These are phyloP conservation scores for Arbacia lixula DNA, from an alignment of 53 echinoderm and acorn worm species.

Conservation along the genomic window DNA sequence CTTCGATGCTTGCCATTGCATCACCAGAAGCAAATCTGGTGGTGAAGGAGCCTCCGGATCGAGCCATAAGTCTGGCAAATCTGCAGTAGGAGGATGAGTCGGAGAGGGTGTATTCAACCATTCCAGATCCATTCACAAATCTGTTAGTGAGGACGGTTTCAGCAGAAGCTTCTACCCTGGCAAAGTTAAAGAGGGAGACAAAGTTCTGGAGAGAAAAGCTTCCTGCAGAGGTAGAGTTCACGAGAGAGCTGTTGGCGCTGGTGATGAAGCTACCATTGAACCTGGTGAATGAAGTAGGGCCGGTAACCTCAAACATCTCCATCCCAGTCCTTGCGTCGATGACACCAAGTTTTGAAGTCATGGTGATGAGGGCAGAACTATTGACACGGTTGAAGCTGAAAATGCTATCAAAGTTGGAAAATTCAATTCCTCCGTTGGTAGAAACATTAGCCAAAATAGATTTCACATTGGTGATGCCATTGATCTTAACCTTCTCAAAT, in stretches of 20 bases:
- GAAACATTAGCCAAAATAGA: slow-evolving; percentile 64
- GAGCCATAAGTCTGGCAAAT: slow-evolving; percentile 58
- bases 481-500: slow-evolving; percentile 54
- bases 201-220: slow-evolving; percentile 63
- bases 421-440: slow-evolving; percentile 59
- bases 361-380: slow-evolving; percentile 47
- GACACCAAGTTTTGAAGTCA: slow-evolving; percentile 65
- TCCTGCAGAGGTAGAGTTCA: slow-evolving; percentile 62
- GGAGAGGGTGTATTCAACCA: slow-evolving; percentile 4
- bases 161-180: slow-evolving; percentile 34
- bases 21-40: slow-evolving; percentile 31
- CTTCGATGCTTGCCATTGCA: slow-evolving; percentile 21
- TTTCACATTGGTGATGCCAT: slow-evolving; percentile 58
- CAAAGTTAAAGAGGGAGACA: slow-evolving; percentile 71
- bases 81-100: slow-evolving; percentile 63
- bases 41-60: slow-evolving; percentile 19
- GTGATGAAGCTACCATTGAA: slow-evolving; percentile 43
- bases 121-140: neutral
- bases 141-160: slow-evolving; percentile 54
- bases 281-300: slow-evolving; percentile 8
- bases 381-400: slow-evolving; percentile 62
- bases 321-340: slow-evolving; percentile 62
- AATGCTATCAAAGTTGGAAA: slow-evolving; percentile 59
- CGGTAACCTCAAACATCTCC: slow-evolving; percentile 48
- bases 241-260: slow-evolving; percentile 54